These are phyloP conservation scores for Mixornis gularis DNA, from an alignment of 2,113 vertebrate genomes.

Conservation along the genomic window DNA sequence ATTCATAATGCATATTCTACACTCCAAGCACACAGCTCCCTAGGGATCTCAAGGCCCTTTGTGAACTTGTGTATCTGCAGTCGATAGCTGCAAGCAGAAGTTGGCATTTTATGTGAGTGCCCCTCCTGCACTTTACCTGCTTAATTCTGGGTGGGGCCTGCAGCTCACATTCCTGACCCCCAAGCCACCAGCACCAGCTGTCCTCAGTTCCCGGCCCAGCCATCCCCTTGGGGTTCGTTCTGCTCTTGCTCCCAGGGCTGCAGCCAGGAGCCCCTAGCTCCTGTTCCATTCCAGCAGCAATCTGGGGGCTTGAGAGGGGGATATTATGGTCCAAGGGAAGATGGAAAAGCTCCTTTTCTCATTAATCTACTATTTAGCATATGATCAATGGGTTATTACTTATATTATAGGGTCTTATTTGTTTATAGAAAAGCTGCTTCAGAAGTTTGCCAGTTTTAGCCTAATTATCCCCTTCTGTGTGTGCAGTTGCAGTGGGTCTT, in stretches of 20 bases:
- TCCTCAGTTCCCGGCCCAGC: neutral
- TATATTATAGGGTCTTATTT: neutral
- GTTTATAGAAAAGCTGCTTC: neutral
- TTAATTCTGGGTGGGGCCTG: neutral
- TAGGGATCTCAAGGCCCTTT: neutral
- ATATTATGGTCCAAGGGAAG: neutral
- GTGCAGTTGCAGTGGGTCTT: neutral
- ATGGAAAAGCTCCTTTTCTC: neutral
- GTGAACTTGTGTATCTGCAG: neutral
- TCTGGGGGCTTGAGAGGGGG: neutral
- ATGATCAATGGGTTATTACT: neutral
- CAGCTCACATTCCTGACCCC: neutral
- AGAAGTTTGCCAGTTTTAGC: neutral
- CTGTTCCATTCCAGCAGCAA: neutral
- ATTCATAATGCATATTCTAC: neutral
- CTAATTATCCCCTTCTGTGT: neutral
- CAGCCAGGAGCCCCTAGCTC: neutral
- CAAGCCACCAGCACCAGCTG: neutral
- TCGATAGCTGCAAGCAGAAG: neutral
- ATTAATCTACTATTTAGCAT: neutral
- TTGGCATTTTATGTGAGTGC: neutral
- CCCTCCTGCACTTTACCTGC: neutral
- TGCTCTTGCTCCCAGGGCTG: neutral
- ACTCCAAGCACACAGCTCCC: neutral
- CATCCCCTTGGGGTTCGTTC: accelerated